Percentiles rank a stretch among this genome's conserved stretches.
These are phyloP conservation scores for Lophotis ruficrista DNA, from an alignment of 2,113 vertebrate genomes.

Conservation along the genomic window DNA sequence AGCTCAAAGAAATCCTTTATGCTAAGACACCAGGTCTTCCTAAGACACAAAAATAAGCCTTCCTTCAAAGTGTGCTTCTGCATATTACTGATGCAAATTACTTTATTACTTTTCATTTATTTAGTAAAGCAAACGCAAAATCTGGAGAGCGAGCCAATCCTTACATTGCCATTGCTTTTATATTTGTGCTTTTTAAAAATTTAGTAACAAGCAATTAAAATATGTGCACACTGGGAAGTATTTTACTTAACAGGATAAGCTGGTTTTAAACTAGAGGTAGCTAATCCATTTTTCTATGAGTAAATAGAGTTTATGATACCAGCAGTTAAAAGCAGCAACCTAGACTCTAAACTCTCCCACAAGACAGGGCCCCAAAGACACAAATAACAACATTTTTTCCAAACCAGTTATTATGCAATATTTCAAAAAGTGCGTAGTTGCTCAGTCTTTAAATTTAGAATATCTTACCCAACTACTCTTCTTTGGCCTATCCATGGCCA, in stretches of 20 bases:
- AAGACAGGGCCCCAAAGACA: not conserved
- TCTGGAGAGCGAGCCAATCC: not conserved
- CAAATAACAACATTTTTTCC: not conserved
- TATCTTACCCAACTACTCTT: not conserved
- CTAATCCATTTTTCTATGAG: not conserved
- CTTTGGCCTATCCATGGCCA: not conserved
- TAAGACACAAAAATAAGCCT: not conserved
- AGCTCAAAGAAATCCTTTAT: not conserved
- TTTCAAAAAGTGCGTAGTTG: not conserved
- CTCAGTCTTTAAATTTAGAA: not conserved
- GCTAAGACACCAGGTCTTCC: not conserved
- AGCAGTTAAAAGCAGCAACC: not conserved
- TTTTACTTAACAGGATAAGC: not conserved
- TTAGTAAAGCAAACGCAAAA: not conserved
- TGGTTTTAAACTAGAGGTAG: not conserved
- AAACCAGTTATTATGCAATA: not conserved
- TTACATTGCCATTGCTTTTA: not conserved
- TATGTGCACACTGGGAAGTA: not conserved
- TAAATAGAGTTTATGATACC: not conserved
- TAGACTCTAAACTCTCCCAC: not conserved
- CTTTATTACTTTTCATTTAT: not conserved
- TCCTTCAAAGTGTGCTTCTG: not conserved
- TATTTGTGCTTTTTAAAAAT: not conserved
- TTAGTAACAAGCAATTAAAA: not conserved
- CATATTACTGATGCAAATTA: not conserved